Percentiles rank a stretch among this genome's conserved stretches.
Evolutionary conservation across 2,888 invertebrate species (phyloP).

Genomic region (Drosophila tanythrix): DNA sequence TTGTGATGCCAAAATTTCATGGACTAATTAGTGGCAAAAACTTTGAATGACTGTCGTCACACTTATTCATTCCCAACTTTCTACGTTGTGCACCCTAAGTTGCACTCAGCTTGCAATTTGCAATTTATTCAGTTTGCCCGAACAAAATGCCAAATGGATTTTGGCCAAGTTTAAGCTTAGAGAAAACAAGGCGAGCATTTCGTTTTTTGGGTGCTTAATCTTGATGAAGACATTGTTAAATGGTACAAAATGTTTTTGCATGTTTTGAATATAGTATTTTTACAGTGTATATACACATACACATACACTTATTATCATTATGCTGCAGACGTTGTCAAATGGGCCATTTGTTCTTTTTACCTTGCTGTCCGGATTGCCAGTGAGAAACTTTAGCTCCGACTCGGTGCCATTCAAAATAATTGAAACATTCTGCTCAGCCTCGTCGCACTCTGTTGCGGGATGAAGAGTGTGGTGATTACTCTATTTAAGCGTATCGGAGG

Average conservation of each 20-base stretch:
- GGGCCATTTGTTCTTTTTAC: slow-evolving; percentile 61
- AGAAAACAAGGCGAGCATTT: background rate
- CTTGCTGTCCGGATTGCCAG: slow-evolving; percentile 83
- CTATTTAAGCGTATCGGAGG: background rate
- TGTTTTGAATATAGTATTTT: background rate
- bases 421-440: slow-evolving; percentile 93
- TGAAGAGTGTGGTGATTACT: slow-evolving; percentile 3
- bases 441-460: slow-evolving; percentile 86
- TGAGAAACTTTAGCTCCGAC: slow-evolving; percentile 95
- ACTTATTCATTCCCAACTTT: background rate
- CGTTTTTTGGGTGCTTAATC: background rate
- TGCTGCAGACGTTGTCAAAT: slow-evolving; percentile 42
- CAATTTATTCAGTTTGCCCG: slow-evolving; percentile 62
- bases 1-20: slow-evolving; percentile 15
- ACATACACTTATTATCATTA: background rate
- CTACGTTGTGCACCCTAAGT: background rate
- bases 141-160: slow-evolving; percentile 48
- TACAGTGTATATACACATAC: background rate
- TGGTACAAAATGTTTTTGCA: background rate
- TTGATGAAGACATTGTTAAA: background rate
- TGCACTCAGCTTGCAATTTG: slow-evolving; percentile 52
- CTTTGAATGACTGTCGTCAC: slow-evolving; percentile 4
- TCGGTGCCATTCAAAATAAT: slow-evolving; percentile 97
- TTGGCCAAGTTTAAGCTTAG: slow-evolving; percentile 26
- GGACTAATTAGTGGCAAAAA: slow-evolving; percentile 47